Conservation (phyloP, 2,888 invertebrate genomes). For the Andrena bicolor region DNA sequence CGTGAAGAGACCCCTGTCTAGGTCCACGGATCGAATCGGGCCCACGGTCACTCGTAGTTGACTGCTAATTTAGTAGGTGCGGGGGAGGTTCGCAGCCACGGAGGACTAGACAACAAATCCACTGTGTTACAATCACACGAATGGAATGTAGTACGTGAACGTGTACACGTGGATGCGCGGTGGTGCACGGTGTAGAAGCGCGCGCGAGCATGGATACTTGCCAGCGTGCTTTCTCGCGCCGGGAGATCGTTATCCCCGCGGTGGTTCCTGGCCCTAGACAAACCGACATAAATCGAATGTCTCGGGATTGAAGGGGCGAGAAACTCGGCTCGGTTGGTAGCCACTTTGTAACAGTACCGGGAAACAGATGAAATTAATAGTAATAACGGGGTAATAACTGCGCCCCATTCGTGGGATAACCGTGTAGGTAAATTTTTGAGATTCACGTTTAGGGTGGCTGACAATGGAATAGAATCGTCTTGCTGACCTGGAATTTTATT, state of each 20-base stretch:
- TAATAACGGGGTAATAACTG: conserved; percentile 56
- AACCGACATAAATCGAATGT: conserved; percentile 72
- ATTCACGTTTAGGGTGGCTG: not conserved
- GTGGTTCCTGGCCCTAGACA: conserved; percentile 66
- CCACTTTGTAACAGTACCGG: conserved; percentile 67
- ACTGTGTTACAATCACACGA: conserved; percentile 37
- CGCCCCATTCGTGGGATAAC: conserved; percentile 2
- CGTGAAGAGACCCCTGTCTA: not conserved
- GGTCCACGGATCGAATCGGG: not conserved
- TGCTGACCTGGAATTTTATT: not conserved
- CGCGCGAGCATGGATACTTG: conserved; percentile 50
- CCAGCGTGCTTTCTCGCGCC: conserved; percentile 62
- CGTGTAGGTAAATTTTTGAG: conserved; percentile 1
- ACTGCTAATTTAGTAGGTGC: conserved; percentile 34
- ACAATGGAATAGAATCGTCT: no score
- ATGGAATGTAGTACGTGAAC: conserved; percentile 41
- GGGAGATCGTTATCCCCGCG: conserved; percentile 70
- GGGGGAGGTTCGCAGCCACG: conserved; percentile 7
- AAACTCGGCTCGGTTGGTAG: conserved; percentile 60
- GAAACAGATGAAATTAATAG: conserved; percentile 69
- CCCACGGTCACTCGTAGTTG: not conserved
- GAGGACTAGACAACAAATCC: conserved; percentile 33
- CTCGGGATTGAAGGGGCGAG: conserved; percentile 57
- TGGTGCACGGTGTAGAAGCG: conserved; percentile 24
- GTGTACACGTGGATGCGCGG: conserved; percentile 3